Percentiles rank a stretch among this genome's conserved stretches.
Evolutionary conservation across 2,113 vertebrate species (phyloP).

Genomic region (Mionectes macconnelli): DNA sequence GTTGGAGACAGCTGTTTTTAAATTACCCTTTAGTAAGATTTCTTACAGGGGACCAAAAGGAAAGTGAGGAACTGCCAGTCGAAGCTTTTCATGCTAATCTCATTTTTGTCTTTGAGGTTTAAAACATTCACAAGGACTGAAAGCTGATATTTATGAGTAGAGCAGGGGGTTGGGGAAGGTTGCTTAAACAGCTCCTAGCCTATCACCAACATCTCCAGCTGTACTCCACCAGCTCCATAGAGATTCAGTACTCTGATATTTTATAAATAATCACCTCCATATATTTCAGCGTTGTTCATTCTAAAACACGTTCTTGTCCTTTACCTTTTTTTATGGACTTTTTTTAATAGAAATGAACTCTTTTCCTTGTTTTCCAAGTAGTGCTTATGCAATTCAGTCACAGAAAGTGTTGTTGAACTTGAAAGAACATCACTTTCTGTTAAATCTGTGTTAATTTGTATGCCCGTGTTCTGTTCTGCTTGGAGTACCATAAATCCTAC

Average conservation of each 20-base stretch:
- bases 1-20: neutral
- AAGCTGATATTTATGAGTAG: slow-evolving; percentile 9
- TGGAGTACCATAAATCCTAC: neutral
- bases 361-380: neutral
- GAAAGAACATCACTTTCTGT: neutral
- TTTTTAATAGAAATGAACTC: neutral
- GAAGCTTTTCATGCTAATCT: slow-evolving; percentile 6
- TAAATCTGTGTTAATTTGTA: neutral
- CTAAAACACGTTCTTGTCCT: neutral
- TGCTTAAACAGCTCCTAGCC: neutral
- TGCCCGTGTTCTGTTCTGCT: neutral
- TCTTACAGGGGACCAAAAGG: neutral
- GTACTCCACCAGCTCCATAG: neutral
- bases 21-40: neutral
- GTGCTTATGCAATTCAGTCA: neutral
- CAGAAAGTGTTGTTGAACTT: neutral
- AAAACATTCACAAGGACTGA: neutral
- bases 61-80: neutral
- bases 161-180: neutral
- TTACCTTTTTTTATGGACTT: neutral
- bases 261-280: neutral
- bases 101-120: slow-evolving; percentile 41
- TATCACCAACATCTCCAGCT: neutral
- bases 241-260: neutral
- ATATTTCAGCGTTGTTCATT: neutral